These are phyloP conservation scores for Ciconia boyciana DNA, from an alignment of 2,113 vertebrate species.

Conservation along the genomic window DNA sequence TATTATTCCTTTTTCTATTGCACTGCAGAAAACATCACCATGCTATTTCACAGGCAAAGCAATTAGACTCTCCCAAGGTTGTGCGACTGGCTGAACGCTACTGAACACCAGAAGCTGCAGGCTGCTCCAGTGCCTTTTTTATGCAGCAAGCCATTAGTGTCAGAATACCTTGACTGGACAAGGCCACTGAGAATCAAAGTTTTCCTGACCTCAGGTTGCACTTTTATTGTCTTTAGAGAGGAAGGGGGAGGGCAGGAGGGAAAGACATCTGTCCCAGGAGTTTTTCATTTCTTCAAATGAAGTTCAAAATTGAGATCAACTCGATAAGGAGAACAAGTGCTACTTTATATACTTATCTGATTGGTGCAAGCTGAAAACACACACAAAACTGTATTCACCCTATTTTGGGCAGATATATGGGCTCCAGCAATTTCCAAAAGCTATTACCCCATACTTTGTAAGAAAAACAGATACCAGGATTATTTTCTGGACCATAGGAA, in stretches of 20 bases:
- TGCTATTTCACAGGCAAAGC: background rate
- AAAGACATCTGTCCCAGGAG: background rate
- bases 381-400: background rate
- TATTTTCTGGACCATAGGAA: background rate
- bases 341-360: background rate
- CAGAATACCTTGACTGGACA: background rate
- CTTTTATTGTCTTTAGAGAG: background rate
- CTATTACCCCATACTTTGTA: background rate
- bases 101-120: background rate
- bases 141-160: background rate
- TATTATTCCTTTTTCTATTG: background rate
- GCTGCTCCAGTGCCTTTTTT: background rate
- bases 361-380: background rate
- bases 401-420: background rate
- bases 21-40: background rate
- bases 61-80: background rate
- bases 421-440: background rate
- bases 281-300: background rate
- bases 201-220: background rate
- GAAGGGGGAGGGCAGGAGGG: fast-evolving
- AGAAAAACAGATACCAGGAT: constrained; percentile 3
- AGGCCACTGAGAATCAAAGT: background rate
- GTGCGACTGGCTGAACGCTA: background rate
- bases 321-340: background rate
- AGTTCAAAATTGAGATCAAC: background rate